Evolutionary conservation across 2,113 vertebrate genomes (phyloP), one percentile per base, ranked within the genome.

Genomic region (Podiceps cristatus): DNA sequence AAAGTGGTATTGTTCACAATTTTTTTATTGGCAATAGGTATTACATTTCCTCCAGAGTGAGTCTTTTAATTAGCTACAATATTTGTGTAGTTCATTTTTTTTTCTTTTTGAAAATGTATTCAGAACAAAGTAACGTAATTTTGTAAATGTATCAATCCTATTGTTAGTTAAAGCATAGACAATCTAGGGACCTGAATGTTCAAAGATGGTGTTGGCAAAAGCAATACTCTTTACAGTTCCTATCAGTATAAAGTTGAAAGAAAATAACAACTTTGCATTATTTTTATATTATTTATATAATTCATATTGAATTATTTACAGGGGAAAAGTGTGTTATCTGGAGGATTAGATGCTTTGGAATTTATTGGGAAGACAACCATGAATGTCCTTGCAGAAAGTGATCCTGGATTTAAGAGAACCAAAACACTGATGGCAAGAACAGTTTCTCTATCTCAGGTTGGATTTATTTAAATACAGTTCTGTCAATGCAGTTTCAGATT

Each of bases 291-390:
- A 37, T 37, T 37, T 37, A 37, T 37, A 37, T 37, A 9, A 37
- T 37, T 37, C 37, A 37, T 37, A 37, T 37, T 37, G 37, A 37
- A 37, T 37, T 37, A 37, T 37, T 50, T 63, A 52, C 80, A 99
- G 99, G 99, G 99, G 29, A 99, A 99, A 92, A 99, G 99, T 4
- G 99, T 99, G 35, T 98, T 99, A 95, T 99, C 98, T 19, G 99
- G 99, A 24, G 99, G 99, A 73, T 98, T 99, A n/a, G 99, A 99
- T 91, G 99, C 99, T 40, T 95, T 99, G 97, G 99, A 99, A 97
- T 99, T 99, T 96, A 99, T 99, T 24, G 99, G 99, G 92, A 99
- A 99, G 98, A 99, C 99, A 97, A 99, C 99, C 68, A 99, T 99
- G 99, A 99, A 96, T 28, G 99, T 99, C 84, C 98, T 99, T 62